Evolutionary conservation across 2,797 vertebrate species (phyloP), one percentile per base, ranked within the genome.

Genomic region (Coccyzus lansbergi): DNA sequence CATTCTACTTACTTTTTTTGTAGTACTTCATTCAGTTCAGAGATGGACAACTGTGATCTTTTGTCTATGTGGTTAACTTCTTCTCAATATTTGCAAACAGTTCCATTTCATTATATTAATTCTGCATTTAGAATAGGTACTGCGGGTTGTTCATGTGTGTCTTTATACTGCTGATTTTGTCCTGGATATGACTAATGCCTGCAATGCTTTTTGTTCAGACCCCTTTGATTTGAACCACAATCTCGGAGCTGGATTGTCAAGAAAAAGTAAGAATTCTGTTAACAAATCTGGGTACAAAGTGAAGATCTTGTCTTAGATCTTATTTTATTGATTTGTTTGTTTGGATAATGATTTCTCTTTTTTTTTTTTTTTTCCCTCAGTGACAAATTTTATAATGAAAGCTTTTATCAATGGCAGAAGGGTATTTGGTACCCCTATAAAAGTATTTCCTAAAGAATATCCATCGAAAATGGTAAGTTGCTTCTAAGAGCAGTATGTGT

Each of bases 361-460:
- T 4, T 85, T 13, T 63, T 86, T 60, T 40, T 71, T 52, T 51
- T 4, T 9, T 69, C 95, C 86, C 64, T 46, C 95, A 99, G 99
- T 99, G 99, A 99, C 99, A 76, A 99, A 99, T 97, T 99, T 99
- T 98, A 99, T 99, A 97, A 99, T 99, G 99, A 99, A 99, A 97
- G 99, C 99, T 74, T 99, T 99, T 97, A 99, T 99, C 95, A 99
- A 99, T 85, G 99, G 99, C 83, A 98, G 99, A 96, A 98, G 97
- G 81, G 97, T 99, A 88, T 99, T 99, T 97, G 99, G 99, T 81
- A 98, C 98, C 29, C 98, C 99, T n/a, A 16, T 99, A 82, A 98
- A 97, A 98, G 91, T 72, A 94, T 97, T 98, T 87, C 98, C 98
- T 78, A 98, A 98, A 31, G 97, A 98, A 81, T 99, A 98, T 95